These are phyloP conservation scores for Acyrthosiphon pisum DNA, from an alignment of 1,140 invertebrate species.

Conservation along the genomic window DNA sequence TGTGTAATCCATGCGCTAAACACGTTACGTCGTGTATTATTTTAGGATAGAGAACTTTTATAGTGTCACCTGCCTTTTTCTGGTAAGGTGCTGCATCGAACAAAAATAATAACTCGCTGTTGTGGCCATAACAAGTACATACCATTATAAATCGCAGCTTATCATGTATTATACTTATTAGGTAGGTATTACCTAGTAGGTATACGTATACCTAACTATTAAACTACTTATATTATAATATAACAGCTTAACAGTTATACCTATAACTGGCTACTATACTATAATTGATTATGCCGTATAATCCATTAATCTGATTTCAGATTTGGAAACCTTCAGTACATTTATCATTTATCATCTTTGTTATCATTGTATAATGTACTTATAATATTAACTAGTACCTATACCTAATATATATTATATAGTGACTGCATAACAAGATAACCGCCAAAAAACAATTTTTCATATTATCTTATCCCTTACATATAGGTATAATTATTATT, in stretches of 20 bases:
- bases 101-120: background rate
- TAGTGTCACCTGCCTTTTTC: background rate
- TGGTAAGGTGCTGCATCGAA: background rate
- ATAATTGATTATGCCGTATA: background rate
- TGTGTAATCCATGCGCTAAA: background rate
- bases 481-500: too few species aligned
- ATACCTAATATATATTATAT: too few species aligned
- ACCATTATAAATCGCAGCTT: background rate
- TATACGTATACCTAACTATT: background rate
- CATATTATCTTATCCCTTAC: too few species aligned
- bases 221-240: background rate
- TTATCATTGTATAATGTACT: background rate
- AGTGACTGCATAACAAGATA: background rate
- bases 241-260: background rate
- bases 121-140: background rate
- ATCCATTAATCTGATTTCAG: background rate
- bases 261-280: background rate
- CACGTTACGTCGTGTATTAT: background rate
- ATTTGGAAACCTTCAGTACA: background rate
- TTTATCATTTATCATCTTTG: background rate
- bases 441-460: background rate
- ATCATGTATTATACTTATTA: background rate
- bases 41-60: background rate
- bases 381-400: background rate
- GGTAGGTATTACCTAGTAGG: background rate